A percentile compares a stretch with the other conserved stretches of the same genome.
Conservation (phyloP, 2,888 invertebrate species). For the Cyrtodaria siliqua region DNA sequence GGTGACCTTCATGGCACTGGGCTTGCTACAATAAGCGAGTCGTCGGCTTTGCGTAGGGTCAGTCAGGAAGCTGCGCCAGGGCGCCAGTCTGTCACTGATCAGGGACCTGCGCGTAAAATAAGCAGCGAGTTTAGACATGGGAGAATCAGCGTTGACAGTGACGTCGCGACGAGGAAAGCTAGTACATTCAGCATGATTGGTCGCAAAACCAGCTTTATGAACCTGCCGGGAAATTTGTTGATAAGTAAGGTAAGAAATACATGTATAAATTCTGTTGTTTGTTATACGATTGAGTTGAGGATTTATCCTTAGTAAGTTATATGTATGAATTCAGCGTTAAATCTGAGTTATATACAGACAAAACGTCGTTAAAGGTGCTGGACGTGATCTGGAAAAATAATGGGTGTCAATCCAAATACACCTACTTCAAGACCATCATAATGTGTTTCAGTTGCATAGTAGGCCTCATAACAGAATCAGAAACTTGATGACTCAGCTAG, state of each 20-base stretch:
- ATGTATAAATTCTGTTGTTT: too few species aligned
- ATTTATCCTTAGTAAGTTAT: too few species aligned
- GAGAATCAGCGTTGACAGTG: conserved; percentile 41
- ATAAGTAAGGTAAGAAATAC: conserved; percentile 58
- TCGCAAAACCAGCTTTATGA: conserved; percentile 57
- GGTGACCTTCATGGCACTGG: conserved; percentile 36
- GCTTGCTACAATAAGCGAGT: conserved; percentile 50
- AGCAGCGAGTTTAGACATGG: conserved; percentile 45
- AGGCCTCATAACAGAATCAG: too few species aligned
- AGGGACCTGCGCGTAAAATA: conserved; percentile 31
- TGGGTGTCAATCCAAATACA: too few species aligned
- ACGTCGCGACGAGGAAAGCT: conserved; percentile 30
- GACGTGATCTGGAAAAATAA: too few species aligned
- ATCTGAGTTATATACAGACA: too few species aligned
- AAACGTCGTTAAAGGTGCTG: too few species aligned
- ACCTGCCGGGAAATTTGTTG: conserved; percentile 42
- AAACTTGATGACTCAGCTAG: too few species aligned
- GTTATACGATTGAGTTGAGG: too few species aligned
- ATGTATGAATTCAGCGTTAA: too few species aligned
- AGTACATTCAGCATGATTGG: conserved; percentile 53
- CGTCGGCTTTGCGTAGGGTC: conserved; percentile 38
- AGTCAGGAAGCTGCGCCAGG: conserved; percentile 42
- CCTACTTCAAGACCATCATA: too few species aligned
- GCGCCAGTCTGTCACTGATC: conserved; percentile 13
- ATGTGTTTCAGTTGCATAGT: too few species aligned